Evolutionary conservation across 2,797 vertebrate genomes (phyloP).

Genomic region (Esox lucius): DNA sequence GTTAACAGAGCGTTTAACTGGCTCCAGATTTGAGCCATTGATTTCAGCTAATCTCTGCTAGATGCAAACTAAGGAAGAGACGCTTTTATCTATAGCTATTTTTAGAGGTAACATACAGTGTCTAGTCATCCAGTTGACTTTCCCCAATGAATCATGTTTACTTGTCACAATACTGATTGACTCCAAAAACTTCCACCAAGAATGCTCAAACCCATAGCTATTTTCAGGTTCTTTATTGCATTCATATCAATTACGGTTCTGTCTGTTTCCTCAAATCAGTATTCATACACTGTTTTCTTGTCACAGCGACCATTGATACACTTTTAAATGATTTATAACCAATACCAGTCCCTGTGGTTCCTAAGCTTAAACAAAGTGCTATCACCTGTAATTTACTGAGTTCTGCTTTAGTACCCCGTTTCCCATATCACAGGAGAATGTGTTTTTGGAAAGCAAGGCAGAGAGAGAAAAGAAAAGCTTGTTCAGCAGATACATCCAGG

Average conservation of each 20-base stretch:
- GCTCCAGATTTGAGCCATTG: conserved; percentile 28
- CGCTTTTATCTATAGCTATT: background rate
- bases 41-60: conserved; percentile 17
- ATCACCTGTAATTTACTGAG: conserved; percentile 1
- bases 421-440: background rate
- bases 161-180: background rate
- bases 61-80: background rate
- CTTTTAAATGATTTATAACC: background rate
- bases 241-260: too few relatives aligned
- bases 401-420: background rate
- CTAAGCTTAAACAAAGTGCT: background rate
- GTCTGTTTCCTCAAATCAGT: background rate
- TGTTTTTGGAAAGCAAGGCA: conserved; percentile 12
- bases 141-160: too few relatives aligned
- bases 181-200: background rate
- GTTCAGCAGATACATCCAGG: background rate
- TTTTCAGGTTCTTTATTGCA: too few relatives aligned
- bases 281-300: background rate
- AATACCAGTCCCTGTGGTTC: background rate
- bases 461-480: conserved; percentile 4
- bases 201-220: background rate
- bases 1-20: background rate
- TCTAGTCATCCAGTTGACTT: background rate
- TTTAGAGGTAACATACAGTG: background rate
- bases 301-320: background rate